A percentile compares a stretch with the other conserved stretches of the same genome.
Conservation (phyloP, 2,888 invertebrate species). For the Phanerotoma sp. region DNA sequence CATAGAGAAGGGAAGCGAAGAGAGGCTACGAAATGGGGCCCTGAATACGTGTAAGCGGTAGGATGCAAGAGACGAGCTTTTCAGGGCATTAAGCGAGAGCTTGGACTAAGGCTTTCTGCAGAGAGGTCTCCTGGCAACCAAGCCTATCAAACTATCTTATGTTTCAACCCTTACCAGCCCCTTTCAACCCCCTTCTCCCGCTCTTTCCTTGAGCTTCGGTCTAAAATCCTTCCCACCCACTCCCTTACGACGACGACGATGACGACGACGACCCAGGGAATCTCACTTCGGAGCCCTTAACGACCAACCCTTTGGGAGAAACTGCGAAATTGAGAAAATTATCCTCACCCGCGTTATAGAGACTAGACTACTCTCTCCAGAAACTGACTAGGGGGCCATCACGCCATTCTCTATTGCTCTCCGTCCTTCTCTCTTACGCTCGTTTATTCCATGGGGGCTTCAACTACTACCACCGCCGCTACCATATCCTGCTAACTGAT, state of each 20-base stretch:
- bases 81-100: constrained; percentile 47
- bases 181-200: constrained; percentile 34
- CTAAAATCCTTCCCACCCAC: constrained; percentile 24
- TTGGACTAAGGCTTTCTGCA: constrained; percentile 47
- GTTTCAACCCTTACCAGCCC: constrained; percentile 36
- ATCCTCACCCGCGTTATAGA: constrained; percentile 52
- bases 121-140: constrained; percentile 55
- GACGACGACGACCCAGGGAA: constrained; percentile 46
- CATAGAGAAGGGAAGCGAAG: too few species aligned
- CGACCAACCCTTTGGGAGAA: constrained; percentile 56
- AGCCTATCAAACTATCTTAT: constrained; percentile 58
- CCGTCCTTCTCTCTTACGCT: background rate
- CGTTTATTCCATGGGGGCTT: constrained; percentile 6
- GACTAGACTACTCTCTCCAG: constrained; percentile 39
- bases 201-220: constrained; percentile 25
- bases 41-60: too few species aligned
- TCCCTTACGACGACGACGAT: too few species aligned
- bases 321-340: constrained; percentile 58
- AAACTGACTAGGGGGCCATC: constrained; percentile 14
- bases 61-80: constrained; percentile 40
- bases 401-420: constrained; percentile 20
- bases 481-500: constrained; percentile 5
- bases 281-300: constrained; percentile 56
- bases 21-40: too few species aligned
- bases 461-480: background rate